Evolutionary conservation across 2,888 invertebrate species (phyloP), one percentile per base, ranked within the genome.

Genomic region (Tipula lateralis): DNA sequence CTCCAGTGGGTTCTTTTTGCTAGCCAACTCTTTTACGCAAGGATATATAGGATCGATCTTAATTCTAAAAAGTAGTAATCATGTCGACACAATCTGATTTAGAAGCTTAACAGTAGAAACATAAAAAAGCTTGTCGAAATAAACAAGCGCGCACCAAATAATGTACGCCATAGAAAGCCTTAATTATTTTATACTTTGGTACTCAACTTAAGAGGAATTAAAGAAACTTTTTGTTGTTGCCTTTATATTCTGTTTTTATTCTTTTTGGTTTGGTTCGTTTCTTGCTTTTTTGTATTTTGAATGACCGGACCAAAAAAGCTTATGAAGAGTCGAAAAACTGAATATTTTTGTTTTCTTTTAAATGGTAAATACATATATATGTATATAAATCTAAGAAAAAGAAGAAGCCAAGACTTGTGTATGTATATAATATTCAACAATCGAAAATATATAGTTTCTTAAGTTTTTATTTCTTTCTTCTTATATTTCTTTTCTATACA

Each of bases 231-330:
- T 19, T 66, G 1, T 19, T 66, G 7, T 66, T 24, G 19, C 24
- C n/a, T 50, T 12, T 44, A 24, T 66, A 66, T 66, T 66, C 24
- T 66, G 24, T 24, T 66, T 66, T 66, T 66, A 24, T 66, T 66
- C 6, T 19, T 66, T 66, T 66, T 66, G 66, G 66, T 66, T 66
- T 66, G 66, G 66, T 24, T 66, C 24, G 66, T 66, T 66, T 66
- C 24, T 24, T 66, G 66, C 66, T 66, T 66, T 24, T 66, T 66
- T 66, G 19, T 66, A 66, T 66, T 66, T 66, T 66, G 66, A 66
- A 66, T 66, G 66, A 66, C 66, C 66, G 66, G 66, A 66, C 66
- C 66, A 66, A 66, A 66, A 66, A 66, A 66, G 66, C 66, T 66
- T 66, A 66, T 66, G 66, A 66, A 66, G 66, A 66, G 66, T 66